Evolutionary conservation across 2,888 invertebrate genomes (phyloP).

Genomic region (Drosophila paranaensis): DNA sequence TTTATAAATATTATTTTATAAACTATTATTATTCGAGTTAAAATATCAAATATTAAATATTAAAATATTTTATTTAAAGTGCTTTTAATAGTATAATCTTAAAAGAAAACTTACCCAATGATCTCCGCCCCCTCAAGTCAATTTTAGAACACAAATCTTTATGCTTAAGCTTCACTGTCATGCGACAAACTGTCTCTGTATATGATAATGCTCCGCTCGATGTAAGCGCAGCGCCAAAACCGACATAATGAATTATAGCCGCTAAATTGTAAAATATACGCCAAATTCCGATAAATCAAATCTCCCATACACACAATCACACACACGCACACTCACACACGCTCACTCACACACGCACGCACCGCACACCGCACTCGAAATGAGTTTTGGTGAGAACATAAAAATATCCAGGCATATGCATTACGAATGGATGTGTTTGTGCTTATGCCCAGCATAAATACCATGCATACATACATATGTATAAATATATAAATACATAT

Average conservation of each 20-base stretch:
- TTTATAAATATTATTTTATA: too few species aligned
- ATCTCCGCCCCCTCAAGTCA: conserved; percentile 10
- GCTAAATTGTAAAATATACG: conserved; percentile 81
- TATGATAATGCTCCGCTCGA: conserved; percentile 58
- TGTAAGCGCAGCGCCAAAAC: conserved; percentile 67
- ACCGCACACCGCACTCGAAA: conserved; percentile 50
- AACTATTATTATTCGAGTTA: too few species aligned
- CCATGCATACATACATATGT: conserved; percentile 48
- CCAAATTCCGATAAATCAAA: conserved; percentile 78
- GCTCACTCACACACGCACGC: conserved; percentile 36
- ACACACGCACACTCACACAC: conserved; percentile 14
- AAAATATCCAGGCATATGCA: conserved; percentile 69
- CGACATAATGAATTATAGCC: conserved; percentile 80
- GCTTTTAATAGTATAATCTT: too few species aligned
- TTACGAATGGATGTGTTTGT: conserved; percentile 52
- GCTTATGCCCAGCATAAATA: conserved; percentile 59
- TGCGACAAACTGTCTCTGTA: conserved; percentile 51
- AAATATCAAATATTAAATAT: too few species aligned
- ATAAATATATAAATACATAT: conserved; percentile 46
- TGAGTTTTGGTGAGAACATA: conserved; percentile 71
- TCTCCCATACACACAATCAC: conserved; percentile 40
- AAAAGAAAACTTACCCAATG: neutral
- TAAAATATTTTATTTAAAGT: too few species aligned
- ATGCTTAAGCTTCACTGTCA: conserved; percentile 37
- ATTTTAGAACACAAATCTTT: conserved; percentile 22